phyloP scores from a whole-genome alignment of 2,797 vertebrate genomes.

The Smutsia temminckii region DNA sequence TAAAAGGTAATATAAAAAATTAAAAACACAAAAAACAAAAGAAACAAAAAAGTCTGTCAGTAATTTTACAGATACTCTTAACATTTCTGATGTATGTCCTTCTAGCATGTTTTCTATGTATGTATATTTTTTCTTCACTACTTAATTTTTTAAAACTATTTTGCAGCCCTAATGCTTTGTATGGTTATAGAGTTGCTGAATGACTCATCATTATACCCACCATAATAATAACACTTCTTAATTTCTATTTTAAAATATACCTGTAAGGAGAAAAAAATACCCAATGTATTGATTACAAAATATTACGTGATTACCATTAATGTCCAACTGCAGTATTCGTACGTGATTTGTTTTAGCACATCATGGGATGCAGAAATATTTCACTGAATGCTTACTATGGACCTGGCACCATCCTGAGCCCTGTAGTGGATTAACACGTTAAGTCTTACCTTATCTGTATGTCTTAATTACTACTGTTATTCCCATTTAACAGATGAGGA shows the following conservation, averaged over 20 bases:
- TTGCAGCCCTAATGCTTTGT: neutral
- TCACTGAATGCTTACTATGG: neutral
- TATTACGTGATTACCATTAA: neutral
- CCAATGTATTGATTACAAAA: neutral
- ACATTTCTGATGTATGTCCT: neutral
- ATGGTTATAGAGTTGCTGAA: neutral
- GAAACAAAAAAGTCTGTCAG: neutral
- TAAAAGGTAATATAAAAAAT: neutral
- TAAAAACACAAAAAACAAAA: neutral
- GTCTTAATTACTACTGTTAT: neutral
- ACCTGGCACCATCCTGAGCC: neutral
- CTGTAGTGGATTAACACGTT: neutral
- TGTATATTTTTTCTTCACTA: neutral
- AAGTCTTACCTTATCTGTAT: neutral
- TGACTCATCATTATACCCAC: neutral
- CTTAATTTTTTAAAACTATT: neutral
- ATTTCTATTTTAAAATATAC: slow-evolving; percentile 19
- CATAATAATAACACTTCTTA: neutral
- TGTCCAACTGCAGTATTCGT: neutral
- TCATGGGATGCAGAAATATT: neutral
- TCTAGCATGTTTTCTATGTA: neutral
- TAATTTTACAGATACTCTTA: neutral
- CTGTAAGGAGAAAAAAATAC: neutral
- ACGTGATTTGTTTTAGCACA: neutral
- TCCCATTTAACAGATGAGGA: neutral